Percentiles rank a stretch among this genome's conserved stretches.
Evolutionary conservation across 2,888 invertebrate species (phyloP).

Genomic region (Aphidius colemani): DNA sequence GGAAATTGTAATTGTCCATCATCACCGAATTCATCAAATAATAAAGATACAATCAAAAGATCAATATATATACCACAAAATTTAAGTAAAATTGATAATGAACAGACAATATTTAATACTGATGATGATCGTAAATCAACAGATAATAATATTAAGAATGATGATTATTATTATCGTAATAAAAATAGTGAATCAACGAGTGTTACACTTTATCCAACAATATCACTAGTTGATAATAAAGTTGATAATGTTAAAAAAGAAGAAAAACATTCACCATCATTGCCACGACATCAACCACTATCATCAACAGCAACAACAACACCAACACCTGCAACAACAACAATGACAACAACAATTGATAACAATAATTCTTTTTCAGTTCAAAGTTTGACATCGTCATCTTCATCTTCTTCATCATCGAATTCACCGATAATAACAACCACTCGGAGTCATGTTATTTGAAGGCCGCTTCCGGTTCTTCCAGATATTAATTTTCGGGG

Average conservation of each 20-base stretch:
- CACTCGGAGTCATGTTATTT: conserved; percentile 71
- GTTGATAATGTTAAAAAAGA: conserved; percentile 17
- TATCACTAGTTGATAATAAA: conserved; percentile 22
- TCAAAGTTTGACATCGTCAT: conserved; percentile 52
- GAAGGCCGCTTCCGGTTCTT: conserved; percentile 84
- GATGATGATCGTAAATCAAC: conserved; percentile 3
- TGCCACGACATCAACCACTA: no score
- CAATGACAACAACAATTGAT: not conserved
- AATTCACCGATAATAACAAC: conserved; percentile 38
- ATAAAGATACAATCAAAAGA: conserved; percentile 35
- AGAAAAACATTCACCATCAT: not conserved
- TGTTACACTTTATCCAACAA: conserved; percentile 13
- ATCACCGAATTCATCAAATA: conserved; percentile 31
- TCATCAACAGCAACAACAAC: not conserved
- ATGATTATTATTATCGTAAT: conserved; percentile 12
- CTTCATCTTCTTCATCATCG: conserved; percentile 38
- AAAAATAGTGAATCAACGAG: conserved; percentile 1
- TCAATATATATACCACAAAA: conserved; percentile 38
- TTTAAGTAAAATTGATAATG: conserved; percentile 10
- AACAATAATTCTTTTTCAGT: conserved; percentile 49
- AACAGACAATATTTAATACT: not conserved
- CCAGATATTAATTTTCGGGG: conserved; percentile 67
- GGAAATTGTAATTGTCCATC: conserved; percentile 54
- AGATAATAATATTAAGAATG: not conserved
- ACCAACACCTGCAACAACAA: conserved; percentile 6